A percentile compares a stretch with the other conserved stretches of the same genome.
Conservation (phyloP, 2,888 invertebrate species). For the Andrena marginata region DNA sequence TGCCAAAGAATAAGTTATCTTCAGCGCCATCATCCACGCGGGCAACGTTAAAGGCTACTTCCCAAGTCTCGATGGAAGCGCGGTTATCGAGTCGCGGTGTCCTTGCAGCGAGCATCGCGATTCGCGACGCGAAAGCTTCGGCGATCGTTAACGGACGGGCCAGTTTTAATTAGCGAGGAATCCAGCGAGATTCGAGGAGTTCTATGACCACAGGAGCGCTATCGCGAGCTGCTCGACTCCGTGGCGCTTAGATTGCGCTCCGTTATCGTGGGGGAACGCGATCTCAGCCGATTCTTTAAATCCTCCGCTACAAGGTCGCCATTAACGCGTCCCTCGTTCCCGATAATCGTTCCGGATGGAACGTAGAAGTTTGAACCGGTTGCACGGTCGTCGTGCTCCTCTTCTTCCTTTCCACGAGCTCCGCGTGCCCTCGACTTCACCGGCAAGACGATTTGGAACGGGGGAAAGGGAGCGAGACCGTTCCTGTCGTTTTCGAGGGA, state of each 20-base stretch:
- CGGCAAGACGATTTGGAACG: neutral
- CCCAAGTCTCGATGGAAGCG: too few relatives aligned
- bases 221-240: slow-evolving; percentile 24
- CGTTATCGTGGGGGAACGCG: slow-evolving; percentile 50
- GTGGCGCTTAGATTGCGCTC: slow-evolving; percentile 61
- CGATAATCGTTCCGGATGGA: slow-evolving; percentile 14
- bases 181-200: slow-evolving; percentile 27
- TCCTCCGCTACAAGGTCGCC: slow-evolving; percentile 43
- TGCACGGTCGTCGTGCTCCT: neutral
- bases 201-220: slow-evolving; percentile 19
- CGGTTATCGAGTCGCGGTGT: neutral
- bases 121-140: slow-evolving; percentile 21
- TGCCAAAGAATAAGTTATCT: slow-evolving; percentile 11
- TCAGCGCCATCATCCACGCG: neutral
- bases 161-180: slow-evolving; percentile 52
- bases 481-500: neutral
- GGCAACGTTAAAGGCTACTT: slow-evolving; percentile 6
- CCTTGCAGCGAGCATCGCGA: neutral
- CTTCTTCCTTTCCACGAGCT: neutral
- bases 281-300: slow-evolving; percentile 47
- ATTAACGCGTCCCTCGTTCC: slow-evolving; percentile 13
- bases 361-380: neutral
- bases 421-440: neutral
- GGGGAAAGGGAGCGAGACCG: neutral
- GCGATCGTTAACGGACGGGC: neutral